phyloP scores from a whole-genome alignment of 2,797 vertebrate species.

The Lepilemur septentrionalis region DNA sequence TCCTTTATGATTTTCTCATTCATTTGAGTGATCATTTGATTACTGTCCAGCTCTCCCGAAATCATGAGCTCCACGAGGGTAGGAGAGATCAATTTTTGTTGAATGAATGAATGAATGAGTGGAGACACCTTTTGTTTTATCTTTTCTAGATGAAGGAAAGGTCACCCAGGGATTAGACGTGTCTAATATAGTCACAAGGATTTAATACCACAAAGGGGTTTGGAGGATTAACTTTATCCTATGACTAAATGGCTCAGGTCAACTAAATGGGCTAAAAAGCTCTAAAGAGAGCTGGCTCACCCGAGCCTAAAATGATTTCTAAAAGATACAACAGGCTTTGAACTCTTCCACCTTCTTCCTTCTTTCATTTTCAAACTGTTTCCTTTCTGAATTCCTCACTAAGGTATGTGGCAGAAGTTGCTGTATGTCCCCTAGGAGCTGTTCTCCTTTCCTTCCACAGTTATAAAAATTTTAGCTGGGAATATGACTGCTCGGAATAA shows the following conservation, averaged over 20 bases:
- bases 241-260: constrained; percentile 42
- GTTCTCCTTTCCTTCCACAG: constrained; percentile 11
- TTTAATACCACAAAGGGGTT: constrained; percentile 45
- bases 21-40: not conserved
- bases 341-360: not conserved
- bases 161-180: constrained; percentile 50
- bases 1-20: not conserved
- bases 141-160: constrained; percentile 48
- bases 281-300: constrained; percentile 5
- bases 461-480: not conserved
- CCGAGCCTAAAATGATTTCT: constrained; percentile 9
- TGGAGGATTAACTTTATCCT: constrained; percentile 44
- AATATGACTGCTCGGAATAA: not conserved
- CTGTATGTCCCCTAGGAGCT: not conserved
- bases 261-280: constrained; percentile 35
- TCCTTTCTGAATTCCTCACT: not conserved
- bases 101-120: not conserved
- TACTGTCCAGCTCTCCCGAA: not conserved
- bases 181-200: constrained; percentile 37
- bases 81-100: not conserved
- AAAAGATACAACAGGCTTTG: constrained; percentile 6
- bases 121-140: not conserved
- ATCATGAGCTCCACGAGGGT: not conserved
- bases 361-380: not conserved
- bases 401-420: not conserved